A percentile compares a stretch with the other conserved stretches of the same genome.
Evolutionary conservation across 2,888 invertebrate species (phyloP).

Genomic region (Metallyticus violacea): DNA sequence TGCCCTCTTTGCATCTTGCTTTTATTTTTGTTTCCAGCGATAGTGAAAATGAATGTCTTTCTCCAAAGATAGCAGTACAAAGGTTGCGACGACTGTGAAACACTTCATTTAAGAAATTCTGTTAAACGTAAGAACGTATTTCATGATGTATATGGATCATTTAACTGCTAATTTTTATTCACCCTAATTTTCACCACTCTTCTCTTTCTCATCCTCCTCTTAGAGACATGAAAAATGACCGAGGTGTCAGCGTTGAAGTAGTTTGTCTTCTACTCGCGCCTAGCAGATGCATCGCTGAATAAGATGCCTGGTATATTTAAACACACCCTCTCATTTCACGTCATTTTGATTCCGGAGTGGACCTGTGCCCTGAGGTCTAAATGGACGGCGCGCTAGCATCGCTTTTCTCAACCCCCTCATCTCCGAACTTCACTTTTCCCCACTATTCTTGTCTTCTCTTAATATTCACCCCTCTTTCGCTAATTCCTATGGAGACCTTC

Average conservation of each 20-base stretch:
- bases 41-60: too few relatives aligned
- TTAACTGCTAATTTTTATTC: not conserved
- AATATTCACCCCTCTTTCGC: conserved; percentile 24
- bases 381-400: conserved; percentile 21
- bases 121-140: not conserved
- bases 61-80: too few relatives aligned
- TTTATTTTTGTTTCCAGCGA: too few relatives aligned
- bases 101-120: not conserved
- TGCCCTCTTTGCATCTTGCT: too few relatives aligned
- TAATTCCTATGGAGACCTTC: conserved; percentile 25
- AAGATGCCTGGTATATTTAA: too few relatives aligned
- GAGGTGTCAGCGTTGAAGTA: not conserved
- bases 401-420: conserved; percentile 20
- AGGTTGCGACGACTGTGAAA: too few relatives aligned
- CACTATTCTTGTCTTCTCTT: conserved; percentile 26
- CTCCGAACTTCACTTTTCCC: conserved; percentile 16
- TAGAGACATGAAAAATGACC: not conserved
- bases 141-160: not conserved
- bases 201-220: not conserved
- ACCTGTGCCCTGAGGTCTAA: conserved; percentile 15
- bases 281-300: not conserved
- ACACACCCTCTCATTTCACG: not conserved
- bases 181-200: not conserved
- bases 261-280: not conserved
- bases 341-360: not conserved